These are phyloP conservation scores for Magallana nippona DNA, from an alignment of 2,888 invertebrate genomes.

Conservation along the genomic window DNA sequence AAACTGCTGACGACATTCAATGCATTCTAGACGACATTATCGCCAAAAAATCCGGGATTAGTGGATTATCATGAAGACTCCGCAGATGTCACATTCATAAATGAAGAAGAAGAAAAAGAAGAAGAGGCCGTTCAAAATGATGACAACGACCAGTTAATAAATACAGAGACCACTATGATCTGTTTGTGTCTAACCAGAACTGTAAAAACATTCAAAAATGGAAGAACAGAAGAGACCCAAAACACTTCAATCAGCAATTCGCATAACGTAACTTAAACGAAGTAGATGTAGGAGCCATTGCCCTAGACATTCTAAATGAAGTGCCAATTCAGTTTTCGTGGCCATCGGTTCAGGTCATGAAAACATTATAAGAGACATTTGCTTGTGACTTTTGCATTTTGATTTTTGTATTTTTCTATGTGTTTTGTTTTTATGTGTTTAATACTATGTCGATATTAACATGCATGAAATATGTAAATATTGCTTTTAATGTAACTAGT, in stretches of 20 bases:
- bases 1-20: neutral
- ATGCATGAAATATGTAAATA: conserved; percentile 13
- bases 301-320: conserved; percentile 10
- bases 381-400: neutral
- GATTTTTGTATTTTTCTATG: neutral
- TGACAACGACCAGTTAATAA: neutral
- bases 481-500: neutral
- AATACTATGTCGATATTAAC: neutral
- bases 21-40: neutral
- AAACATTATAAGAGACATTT: conserved; percentile 7
- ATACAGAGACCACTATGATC: neutral
- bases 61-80: neutral
- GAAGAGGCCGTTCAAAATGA: neutral
- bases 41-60: neutral
- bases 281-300: conserved; percentile 2
- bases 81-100: neutral
- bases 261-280: neutral
- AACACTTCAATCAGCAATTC: neutral
- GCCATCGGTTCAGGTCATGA: neutral
- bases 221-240: neutral
- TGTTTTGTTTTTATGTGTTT: neutral
- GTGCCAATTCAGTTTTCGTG: neutral
- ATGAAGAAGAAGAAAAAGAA: neutral
- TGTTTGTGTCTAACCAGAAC: neutral
- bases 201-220: neutral